phyloP scores from a whole-genome alignment of 2,888 invertebrate species.

The Trimorus sp. region DNA sequence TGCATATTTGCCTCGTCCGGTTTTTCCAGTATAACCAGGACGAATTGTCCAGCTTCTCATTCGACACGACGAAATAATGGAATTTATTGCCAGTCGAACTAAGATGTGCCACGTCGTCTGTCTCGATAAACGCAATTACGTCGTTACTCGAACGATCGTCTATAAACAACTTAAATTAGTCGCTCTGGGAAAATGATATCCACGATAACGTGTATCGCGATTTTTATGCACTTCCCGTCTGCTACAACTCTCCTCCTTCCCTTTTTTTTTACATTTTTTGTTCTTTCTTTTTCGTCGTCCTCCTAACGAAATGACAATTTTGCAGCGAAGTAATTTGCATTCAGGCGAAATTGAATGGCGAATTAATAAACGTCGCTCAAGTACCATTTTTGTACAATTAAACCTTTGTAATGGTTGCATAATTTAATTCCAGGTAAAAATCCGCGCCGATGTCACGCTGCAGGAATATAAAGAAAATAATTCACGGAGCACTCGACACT shows the following conservation, averaged over 20 bases:
- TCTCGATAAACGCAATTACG: slow-evolving; percentile 17
- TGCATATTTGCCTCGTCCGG: too few relatives aligned
- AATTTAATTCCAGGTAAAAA: slow-evolving; percentile 52
- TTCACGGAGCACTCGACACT: slow-evolving; percentile 38
- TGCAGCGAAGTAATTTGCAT: slow-evolving; percentile 20
- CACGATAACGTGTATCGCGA: background rate
- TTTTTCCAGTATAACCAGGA: too few relatives aligned
- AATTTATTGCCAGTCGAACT: too few relatives aligned
- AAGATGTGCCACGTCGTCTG: background rate
- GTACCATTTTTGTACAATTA: slow-evolving; percentile 37
- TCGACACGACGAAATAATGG: too few relatives aligned
- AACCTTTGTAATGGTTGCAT: slow-evolving; percentile 39
- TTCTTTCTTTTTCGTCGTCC: background rate
- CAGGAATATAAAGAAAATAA: slow-evolving; percentile 48
- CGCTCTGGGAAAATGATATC: background rate
- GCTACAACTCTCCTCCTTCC: too few relatives aligned
- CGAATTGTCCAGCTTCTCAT: too few relatives aligned
- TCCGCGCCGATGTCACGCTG: slow-evolving; percentile 32
- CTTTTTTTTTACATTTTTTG: too few relatives aligned
- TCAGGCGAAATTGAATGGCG: slow-evolving; percentile 21
- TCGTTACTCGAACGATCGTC: slow-evolving; percentile 15
- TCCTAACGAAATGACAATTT: slow-evolving; percentile 8
- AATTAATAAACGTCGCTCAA: slow-evolving; percentile 32
- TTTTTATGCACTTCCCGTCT: background rate
- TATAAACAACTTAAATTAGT: slow-evolving; percentile 14